Conservation (phyloP, 2,797 vertebrate genomes). For the Platalea minor region DNA sequence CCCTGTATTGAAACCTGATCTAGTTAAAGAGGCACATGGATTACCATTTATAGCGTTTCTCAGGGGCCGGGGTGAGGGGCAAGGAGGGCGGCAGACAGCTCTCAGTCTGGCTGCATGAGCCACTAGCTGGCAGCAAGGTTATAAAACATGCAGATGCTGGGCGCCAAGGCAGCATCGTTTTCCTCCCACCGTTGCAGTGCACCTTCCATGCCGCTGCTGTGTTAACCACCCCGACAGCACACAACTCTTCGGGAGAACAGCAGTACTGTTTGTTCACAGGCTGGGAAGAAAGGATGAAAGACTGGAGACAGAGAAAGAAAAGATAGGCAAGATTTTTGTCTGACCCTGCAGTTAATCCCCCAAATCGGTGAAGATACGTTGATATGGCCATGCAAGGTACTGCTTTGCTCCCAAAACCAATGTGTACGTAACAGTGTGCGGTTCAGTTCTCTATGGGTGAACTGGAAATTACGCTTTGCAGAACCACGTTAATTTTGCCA, state of each 20-base stretch:
- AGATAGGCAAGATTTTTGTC: background rate
- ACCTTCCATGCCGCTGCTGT: background rate
- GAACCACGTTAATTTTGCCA: background rate
- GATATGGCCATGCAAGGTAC: background rate
- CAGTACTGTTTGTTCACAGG: background rate
- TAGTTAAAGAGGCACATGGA: slow-evolving; percentile 64
- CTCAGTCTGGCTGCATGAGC: background rate
- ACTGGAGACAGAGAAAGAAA: background rate
- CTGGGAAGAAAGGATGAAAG: background rate
- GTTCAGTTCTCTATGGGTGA: background rate
- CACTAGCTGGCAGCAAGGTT: background rate
- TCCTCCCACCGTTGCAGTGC: background rate
- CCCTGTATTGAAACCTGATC: slow-evolving; percentile 74
- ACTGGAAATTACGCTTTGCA: background rate
- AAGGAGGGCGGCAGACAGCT: background rate
- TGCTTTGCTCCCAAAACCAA: background rate
- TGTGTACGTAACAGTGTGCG: rapidly evolving
- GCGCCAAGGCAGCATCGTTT: background rate
- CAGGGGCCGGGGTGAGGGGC: slow-evolving; percentile 14
- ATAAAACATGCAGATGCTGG: background rate
- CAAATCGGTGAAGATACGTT: background rate
- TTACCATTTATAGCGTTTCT: slow-evolving; percentile 68
- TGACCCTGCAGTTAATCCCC: background rate
- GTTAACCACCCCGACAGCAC: background rate
- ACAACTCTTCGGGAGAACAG: background rate